These are phyloP conservation scores for Ecliptopera silaceata DNA, from an alignment of 2,888 invertebrate species.

Conservation along the genomic window DNA sequence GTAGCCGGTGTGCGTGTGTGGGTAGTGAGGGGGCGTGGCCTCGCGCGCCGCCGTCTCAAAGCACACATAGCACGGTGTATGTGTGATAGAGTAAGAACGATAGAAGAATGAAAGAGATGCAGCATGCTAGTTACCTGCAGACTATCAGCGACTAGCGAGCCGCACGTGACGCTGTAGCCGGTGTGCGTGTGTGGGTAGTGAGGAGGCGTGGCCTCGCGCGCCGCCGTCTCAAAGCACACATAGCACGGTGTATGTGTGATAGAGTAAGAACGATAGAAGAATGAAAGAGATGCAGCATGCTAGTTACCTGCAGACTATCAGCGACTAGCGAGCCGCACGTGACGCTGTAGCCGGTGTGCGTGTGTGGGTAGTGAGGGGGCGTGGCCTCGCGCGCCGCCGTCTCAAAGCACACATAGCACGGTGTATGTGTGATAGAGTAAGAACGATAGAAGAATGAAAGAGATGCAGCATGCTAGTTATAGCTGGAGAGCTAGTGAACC, in stretches of 20 bases:
- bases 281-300: too few relatives aligned
- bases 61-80: too few relatives aligned
- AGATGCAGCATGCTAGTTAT: too few relatives aligned
- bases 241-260: too few relatives aligned
- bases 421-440: too few relatives aligned
- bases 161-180: slow-evolving; percentile 85
- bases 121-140: slow-evolving; percentile 84
- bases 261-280: too few relatives aligned
- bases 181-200: slow-evolving; percentile 86
- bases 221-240: too few relatives aligned
- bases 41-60: slow-evolving; percentile 83
- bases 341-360: slow-evolving; percentile 85
- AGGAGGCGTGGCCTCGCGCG: slow-evolving; percentile 84
- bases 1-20: slow-evolving; percentile 84
- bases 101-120: too few relatives aligned
- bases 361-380: slow-evolving; percentile 84
- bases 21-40: slow-evolving; percentile 86
- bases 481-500: too few relatives aligned
- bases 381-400: slow-evolving; percentile 85
- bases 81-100: too few relatives aligned
- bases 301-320: slow-evolving; percentile 84
- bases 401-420: too few relatives aligned
- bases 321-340: slow-evolving; percentile 87
- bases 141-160: slow-evolving; percentile 86
- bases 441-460: too few relatives aligned